Conservation (phyloP, 2,113 vertebrate genomes). For the Gavialis gangeticus region DNA sequence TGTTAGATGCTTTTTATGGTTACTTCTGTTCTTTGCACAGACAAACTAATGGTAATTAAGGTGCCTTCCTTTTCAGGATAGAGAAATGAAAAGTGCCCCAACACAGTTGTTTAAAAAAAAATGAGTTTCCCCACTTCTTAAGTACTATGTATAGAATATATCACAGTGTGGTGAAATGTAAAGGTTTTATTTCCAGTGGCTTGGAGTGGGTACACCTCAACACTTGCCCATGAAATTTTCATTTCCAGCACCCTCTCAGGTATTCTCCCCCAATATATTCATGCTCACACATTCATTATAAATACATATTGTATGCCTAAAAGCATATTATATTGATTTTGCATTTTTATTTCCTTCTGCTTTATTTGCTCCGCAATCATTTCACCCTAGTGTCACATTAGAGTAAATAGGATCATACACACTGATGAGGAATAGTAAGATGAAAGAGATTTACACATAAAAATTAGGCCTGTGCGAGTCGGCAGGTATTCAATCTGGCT, state of each 20-base stretch:
- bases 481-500: too few relatives aligned
- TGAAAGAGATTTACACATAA: background rate
- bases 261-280: background rate
- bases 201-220: background rate
- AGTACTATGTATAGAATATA: background rate
- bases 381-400: background rate
- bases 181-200: background rate
- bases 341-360: background rate
- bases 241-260: background rate
- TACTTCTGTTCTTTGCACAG: background rate
- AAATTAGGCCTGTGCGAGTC: too few relatives aligned
- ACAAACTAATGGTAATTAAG: background rate
- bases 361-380: too few relatives aligned
- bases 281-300: background rate
- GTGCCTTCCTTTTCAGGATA: background rate
- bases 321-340: background rate
- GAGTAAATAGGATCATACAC: background rate
- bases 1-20: background rate
- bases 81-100: background rate
- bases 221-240: background rate
- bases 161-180: background rate
- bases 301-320: background rate
- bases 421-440: background rate
- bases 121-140: background rate
- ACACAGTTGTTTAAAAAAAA: background rate